Evolutionary conservation across 2,113 vertebrate genomes (phyloP).

Genomic region (Pelecanus crispus): DNA sequence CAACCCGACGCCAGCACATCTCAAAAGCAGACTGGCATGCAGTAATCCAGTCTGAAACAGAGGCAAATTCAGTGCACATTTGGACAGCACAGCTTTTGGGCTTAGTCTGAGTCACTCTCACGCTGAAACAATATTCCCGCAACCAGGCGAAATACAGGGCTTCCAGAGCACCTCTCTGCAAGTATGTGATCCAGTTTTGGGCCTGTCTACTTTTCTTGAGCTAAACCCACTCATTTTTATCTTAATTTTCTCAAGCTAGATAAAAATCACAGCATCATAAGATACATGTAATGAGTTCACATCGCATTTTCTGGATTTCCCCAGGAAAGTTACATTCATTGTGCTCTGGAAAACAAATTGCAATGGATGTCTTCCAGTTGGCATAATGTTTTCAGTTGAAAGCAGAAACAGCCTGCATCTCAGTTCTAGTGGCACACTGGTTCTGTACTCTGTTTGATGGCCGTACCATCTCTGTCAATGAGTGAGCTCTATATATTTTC

Average conservation of each 20-base stretch:
- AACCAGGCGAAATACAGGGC: background rate
- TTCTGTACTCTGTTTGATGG: background rate
- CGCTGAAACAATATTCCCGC: background rate
- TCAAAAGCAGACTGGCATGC: background rate
- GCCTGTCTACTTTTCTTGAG: background rate
- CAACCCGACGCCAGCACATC: background rate
- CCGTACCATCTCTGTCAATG: background rate
- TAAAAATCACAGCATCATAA: background rate
- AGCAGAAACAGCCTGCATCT: background rate
- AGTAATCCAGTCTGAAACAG: background rate
- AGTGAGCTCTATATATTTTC: background rate
- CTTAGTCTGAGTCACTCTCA: background rate
- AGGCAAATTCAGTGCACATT: background rate
- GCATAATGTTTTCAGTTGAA: background rate
- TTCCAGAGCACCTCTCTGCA: background rate
- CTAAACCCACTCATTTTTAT: background rate
- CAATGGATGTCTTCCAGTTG: background rate
- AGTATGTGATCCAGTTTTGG: background rate
- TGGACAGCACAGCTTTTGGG: background rate
- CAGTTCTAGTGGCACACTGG: background rate
- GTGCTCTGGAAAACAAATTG: background rate
- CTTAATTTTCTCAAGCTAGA: background rate
- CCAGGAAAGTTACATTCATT: background rate
- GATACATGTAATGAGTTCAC: background rate
- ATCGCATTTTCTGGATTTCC: background rate